phyloP scores from a whole-genome alignment of 2,888 invertebrate genomes.

The Megastigmus dorsalis region DNA sequence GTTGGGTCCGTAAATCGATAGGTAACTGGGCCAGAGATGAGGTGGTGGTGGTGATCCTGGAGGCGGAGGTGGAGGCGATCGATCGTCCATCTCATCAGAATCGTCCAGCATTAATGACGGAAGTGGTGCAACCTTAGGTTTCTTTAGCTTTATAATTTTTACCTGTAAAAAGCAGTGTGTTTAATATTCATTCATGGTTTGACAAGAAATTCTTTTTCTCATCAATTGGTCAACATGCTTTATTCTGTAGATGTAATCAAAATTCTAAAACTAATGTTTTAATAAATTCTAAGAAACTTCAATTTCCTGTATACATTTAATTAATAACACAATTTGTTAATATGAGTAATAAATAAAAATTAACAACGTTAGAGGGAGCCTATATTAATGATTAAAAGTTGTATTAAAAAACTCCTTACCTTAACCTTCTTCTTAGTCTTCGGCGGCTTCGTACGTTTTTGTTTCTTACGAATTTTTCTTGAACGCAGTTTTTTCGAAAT shows the following conservation, averaged over 20 bases:
- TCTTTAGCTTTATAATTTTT: constrained; percentile 74
- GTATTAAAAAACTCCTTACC: too few relatives aligned
- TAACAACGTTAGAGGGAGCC: too few relatives aligned
- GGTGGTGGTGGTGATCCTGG: constrained; percentile 78
- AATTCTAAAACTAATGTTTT: neutral
- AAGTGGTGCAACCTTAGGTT: constrained; percentile 69
- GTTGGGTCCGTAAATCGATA: constrained; percentile 46
- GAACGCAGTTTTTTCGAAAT: constrained; percentile 63
- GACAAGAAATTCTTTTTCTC: too few relatives aligned
- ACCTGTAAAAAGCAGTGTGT: constrained; percentile 72
- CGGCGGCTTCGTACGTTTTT: constrained; percentile 75
- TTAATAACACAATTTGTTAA: neutral
- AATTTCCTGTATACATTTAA: too few relatives aligned
- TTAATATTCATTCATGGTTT: too few relatives aligned
- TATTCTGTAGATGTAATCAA: too few relatives aligned
- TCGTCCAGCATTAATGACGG: constrained; percentile 73
- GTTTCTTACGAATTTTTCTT: constrained; percentile 76
- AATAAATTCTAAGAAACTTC: neutral
- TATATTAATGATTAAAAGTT: too few relatives aligned
- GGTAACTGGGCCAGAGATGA: constrained; percentile 75
- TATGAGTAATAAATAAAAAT: neutral
- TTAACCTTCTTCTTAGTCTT: constrained; percentile 76
- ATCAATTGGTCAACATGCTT: too few relatives aligned
- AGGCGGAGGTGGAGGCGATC: constrained; percentile 79
- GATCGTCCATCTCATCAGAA: constrained; percentile 76